Base-by-base conservation (phyloP, 2,888 invertebrate genomes). In the Galerucella pusilla region DNA sequence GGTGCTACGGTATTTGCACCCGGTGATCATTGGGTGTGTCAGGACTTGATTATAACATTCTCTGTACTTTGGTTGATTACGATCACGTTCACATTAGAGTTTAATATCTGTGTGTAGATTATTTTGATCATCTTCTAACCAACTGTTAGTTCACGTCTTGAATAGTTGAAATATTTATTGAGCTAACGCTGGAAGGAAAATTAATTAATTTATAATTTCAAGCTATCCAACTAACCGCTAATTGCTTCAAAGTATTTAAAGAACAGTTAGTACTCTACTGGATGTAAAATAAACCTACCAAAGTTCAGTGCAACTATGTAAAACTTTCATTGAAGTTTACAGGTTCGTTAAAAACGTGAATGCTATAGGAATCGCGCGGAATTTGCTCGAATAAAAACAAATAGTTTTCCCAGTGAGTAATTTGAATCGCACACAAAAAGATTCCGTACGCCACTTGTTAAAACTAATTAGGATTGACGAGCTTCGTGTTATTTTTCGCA, bases 301-400 rank as follows among this genome's bases (percentile, higher is more conserved):
- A 20, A 57, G 57, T 20, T 11, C 10, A 16, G 16, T 9, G 20
- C 60, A 77, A 75, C 77, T 73, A 75, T 75, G 75, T 69, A 71
- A 66, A 75, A 77, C 74, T 77, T 73, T 75, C 73, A 77, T 75
- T 75, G 75, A 74, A 77, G 71, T 77, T 77, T 73, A 68, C 65
- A 68, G 64, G 65, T 20, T 71, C 16, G 66, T 65, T 66, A 49
- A 65, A 71, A 71, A 71, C 66, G 66, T n/a, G 49, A 6, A 59
- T 42, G 57, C 20, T 65, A 28, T 12, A 68, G 59, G 25, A 54
- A 60, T 57, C 52, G 46, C 49, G 67, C 16, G 49, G 25, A 49
- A 68, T 64, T 73, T 74, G 52, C 46, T 66, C 61, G 52, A 68
- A 68, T 54, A 28, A 11, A 73, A 74, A 70, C 74, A 65, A 70